phyloP scores from a whole-genome alignment of 2,113 vertebrate genomes.

The Rafetus swinhoei region DNA sequence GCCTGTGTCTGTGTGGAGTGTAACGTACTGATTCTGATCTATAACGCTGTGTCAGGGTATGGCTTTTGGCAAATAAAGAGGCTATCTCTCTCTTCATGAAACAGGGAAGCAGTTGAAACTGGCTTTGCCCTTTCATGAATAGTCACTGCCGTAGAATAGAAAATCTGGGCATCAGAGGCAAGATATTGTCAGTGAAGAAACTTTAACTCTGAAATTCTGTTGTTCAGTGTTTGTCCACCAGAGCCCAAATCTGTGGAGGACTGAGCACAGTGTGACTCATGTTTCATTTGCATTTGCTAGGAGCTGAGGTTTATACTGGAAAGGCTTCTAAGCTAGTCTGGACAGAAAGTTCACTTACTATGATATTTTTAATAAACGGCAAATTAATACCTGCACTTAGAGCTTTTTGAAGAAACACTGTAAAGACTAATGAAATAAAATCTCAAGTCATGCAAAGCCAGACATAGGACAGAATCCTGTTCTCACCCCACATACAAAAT shows the following conservation, averaged over 20 bases:
- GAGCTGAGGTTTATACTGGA: neutral
- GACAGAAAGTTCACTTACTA: neutral
- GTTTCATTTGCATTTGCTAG: slow-evolving; percentile 6
- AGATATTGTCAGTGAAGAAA: neutral
- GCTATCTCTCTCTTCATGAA: neutral
- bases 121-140: neutral
- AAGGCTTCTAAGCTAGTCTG: neutral
- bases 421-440: neutral
- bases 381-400: slow-evolving; percentile 17
- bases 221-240: neutral
- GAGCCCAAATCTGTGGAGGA: neutral
- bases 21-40: neutral
- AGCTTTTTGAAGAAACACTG: neutral
- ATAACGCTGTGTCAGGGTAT: neutral
- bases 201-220: fast-evolving
- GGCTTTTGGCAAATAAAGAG: neutral
- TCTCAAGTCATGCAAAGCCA: neutral
- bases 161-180: neutral
- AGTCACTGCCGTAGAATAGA: neutral
- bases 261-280: neutral
- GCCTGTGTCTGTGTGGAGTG: neutral
- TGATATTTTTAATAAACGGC: neutral
- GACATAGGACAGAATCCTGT: neutral
- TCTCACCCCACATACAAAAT: neutral
- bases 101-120: neutral